Evolutionary conservation across 2,113 vertebrate species (phyloP), one percentile per base, ranked within the genome.

Genomic region (Rhinoderma darwinii): DNA sequence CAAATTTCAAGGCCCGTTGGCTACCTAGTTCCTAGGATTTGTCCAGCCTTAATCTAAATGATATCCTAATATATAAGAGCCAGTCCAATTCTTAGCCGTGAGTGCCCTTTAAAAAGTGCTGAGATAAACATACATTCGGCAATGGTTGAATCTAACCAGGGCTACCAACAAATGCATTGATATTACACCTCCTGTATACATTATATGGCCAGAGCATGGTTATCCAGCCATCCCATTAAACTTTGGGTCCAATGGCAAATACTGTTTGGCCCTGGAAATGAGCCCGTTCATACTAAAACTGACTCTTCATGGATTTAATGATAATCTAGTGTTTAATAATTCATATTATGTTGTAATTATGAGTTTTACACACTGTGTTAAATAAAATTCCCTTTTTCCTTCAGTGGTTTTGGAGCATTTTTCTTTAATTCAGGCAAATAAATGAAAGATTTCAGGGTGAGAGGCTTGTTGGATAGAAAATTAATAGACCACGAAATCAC

Each of bases 401-500:
- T 82, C 79, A 82, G 56, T 82, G 79, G 59, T 82, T 82, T 63
- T 63, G 79, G 79, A 82, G 51, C 56, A 82, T 82, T 82, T 82
- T 82, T 82, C 79, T 82, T 82, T 82, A 82, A 82, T 82, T 82
- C 79, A 63, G 59, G 79, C 56, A 82, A 82, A 82, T 82, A 82
- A 82, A 82, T 82, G 79, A 82, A 82, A 82, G 59, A 82, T 82
- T 82, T 82, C 79, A 82, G 79, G 79, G 79, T 82, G 79, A 82
- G 79, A 82, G 56, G 59, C 79, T 82, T 61, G 79, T 63, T 82
- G 79, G 79, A 82, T 82, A 82, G 79, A 82, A 82, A 82, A 82
- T 82, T 82, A 82, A 82, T 82, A 82, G 79, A 82, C 79, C 79
- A 82, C 79, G 79, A 82, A 82, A 82, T 82, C 79, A 82, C 79